Conservation (phyloP, 1,140 invertebrate species). For the Artemia franciscana region DNA sequence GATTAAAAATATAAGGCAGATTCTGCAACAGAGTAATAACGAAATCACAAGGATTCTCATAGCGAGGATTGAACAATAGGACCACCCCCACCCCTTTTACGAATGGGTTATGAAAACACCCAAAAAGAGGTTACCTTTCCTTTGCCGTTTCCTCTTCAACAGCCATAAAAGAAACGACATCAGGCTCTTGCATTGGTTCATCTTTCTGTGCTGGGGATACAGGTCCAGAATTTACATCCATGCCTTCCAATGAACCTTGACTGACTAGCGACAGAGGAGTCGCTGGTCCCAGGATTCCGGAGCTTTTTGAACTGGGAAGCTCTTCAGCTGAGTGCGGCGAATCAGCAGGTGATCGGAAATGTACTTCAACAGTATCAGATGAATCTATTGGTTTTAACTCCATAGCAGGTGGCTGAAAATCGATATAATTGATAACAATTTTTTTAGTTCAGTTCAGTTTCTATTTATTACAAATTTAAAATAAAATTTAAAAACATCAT, state of each 20-base stretch:
- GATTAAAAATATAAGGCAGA: too few species aligned
- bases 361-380: neutral
- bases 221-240: neutral
- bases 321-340: neutral
- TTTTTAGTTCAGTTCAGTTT: too few species aligned
- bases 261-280: neutral
- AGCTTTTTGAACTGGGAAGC: neutral
- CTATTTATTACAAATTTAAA: too few species aligned
- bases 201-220: neutral
- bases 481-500: too few species aligned
- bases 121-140: neutral
- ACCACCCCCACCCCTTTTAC: too few species aligned
- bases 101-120: too few species aligned
- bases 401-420: too few species aligned
- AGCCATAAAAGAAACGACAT: neutral
- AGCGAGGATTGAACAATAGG: too few species aligned
- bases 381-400: neutral
- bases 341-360: neutral
- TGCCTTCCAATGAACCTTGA: neutral
- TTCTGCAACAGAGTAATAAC: too few species aligned
- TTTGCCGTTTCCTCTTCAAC: neutral
- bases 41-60: too few species aligned
- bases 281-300: neutral
- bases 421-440: too few species aligned
- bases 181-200: neutral